Evolutionary conservation across 1,140 invertebrate genomes (phyloP).

Genomic region (Neuroterus valhalla): DNA sequence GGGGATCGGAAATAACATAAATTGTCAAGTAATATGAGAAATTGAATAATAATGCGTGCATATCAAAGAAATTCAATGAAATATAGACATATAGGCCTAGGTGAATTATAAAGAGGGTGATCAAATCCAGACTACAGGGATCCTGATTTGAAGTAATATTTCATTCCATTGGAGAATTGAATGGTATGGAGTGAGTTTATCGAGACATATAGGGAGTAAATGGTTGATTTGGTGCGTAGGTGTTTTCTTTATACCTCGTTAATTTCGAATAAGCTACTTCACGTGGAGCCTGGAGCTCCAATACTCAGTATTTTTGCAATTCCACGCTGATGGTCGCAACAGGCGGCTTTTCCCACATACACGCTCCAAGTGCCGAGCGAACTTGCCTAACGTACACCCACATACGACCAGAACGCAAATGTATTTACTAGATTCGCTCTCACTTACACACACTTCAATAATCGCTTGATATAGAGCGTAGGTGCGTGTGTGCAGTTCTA

Average conservation of each 20-base stretch:
- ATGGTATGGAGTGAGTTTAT: conserved; percentile 32
- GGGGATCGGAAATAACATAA: too few species aligned
- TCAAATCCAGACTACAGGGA: too few species aligned
- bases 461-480: conserved; percentile 20
- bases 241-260: conserved; percentile 64
- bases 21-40: too few species aligned
- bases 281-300: conserved; percentile 53
- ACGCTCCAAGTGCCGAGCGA: conserved; percentile 53
- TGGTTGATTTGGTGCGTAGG: conserved; percentile 48
- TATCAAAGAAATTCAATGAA: too few species aligned
- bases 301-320: conserved; percentile 67
- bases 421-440: conserved; percentile 19
- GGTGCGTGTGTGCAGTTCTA: conserved; percentile 38
- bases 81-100: too few species aligned
- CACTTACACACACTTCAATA: conserved; percentile 45
- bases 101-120: too few species aligned
- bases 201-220: conserved; percentile 45
- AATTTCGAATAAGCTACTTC: conserved; percentile 57
- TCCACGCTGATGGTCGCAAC: conserved; percentile 65
- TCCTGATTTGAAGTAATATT: too few species aligned
- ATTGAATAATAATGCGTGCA: too few species aligned
- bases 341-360: conserved; percentile 67
- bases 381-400: conserved; percentile 46
- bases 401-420: not conserved
- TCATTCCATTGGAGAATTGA: too few species aligned